Percentiles rank a stretch among this genome's conserved stretches.
Conservation (phyloP, 2,113 vertebrate genomes). For the Heloderma charlesbogerti region DNA sequence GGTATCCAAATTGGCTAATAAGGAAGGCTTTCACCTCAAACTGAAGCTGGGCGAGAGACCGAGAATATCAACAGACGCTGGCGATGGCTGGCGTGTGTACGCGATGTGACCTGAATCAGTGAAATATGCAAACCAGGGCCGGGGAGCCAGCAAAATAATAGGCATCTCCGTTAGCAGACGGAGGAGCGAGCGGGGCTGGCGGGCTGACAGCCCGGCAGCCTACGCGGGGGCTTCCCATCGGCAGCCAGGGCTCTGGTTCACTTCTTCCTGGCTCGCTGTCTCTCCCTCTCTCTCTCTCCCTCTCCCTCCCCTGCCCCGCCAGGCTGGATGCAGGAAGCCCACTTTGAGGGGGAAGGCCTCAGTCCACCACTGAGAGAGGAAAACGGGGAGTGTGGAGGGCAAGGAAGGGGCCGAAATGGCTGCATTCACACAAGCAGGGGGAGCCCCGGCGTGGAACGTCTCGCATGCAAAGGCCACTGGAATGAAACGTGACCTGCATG, state of each 20-base stretch:
- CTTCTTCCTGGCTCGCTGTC: not conserved
- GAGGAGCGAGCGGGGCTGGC: constrained; percentile 9
- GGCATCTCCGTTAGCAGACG: constrained; percentile 24
- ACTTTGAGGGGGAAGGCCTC: not conserved
- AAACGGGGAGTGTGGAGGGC: not conserved
- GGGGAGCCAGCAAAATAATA: not conserved
- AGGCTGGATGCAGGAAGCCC: not conserved
- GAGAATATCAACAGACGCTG: constrained; percentile 39
- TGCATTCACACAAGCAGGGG: not conserved
- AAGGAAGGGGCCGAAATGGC: rapidly evolving
- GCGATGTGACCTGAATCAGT: constrained; percentile 57
- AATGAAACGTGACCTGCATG: too few species aligned
- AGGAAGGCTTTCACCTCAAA: constrained; percentile 81
- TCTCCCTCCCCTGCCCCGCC: not conserved
- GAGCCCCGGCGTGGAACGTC: not conserved
- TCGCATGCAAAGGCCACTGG: not conserved
- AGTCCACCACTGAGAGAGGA: not conserved
- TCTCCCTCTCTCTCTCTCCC: not conserved
- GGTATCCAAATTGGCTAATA: constrained; percentile 82
- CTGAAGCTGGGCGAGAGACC: constrained; percentile 61
- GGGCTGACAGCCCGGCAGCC: constrained; percentile 19
- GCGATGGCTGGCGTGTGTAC: constrained; percentile 47
- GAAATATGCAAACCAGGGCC: not conserved
- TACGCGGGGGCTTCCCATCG: constrained; percentile 1
- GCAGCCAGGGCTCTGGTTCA: not conserved